These are phyloP conservation scores for Bagarius yarrelli DNA, from an alignment of 2,113 vertebrate genomes.

Conservation along the genomic window DNA sequence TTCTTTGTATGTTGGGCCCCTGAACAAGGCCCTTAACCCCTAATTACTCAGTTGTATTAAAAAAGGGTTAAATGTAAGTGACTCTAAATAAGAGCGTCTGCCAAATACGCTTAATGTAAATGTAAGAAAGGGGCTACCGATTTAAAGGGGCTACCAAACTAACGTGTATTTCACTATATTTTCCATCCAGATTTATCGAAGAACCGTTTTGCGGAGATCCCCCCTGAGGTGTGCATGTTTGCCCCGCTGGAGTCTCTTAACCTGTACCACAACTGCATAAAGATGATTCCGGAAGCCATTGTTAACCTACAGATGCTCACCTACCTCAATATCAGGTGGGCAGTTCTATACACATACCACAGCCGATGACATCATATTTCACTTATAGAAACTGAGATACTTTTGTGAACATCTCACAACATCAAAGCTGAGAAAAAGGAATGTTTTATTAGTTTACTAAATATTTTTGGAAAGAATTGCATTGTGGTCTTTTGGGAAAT, in stretches of 20 bases:
- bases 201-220: slow-evolving; percentile 94
- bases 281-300: slow-evolving; percentile 92
- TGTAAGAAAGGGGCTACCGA: background rate
- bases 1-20: too few species aligned
- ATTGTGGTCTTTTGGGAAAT: too few species aligned
- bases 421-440: background rate
- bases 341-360: background rate
- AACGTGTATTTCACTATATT: slow-evolving; percentile 4
- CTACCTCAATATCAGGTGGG: slow-evolving; percentile 94
- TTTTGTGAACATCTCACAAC: background rate
- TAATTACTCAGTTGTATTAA: too few species aligned
- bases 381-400: too few species aligned
- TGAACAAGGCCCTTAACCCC: too few species aligned
- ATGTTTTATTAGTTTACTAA: background rate
- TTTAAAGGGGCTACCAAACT: background rate
- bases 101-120: too few species aligned
- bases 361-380: background rate
- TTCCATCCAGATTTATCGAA: slow-evolving; percentile 87
- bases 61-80: too few species aligned
- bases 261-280: slow-evolving; percentile 98
- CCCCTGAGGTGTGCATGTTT: slow-evolving; percentile 91
- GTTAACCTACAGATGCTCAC: slow-evolving; percentile 97
- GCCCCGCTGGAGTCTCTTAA: slow-evolving; percentile 93
- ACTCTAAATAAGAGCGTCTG: too few species aligned
- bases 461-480: too few species aligned